Evolutionary conservation across 2,797 vertebrate species (phyloP).

Genomic region (Microcaecilia unicolor): DNA sequence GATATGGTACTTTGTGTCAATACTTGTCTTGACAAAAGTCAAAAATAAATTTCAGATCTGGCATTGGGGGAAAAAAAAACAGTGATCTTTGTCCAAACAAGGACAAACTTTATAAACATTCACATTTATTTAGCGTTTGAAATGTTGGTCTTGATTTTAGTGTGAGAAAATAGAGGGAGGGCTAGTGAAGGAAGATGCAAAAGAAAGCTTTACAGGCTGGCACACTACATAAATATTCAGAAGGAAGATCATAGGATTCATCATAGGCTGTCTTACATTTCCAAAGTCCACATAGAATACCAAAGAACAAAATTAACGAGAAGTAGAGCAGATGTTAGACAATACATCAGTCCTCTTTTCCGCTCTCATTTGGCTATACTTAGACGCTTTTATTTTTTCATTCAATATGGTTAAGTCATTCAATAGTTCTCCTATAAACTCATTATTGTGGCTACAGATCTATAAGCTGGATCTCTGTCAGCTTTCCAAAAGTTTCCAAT

Average conservation of each 20-base stretch:
- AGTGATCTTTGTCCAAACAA: slow-evolving; percentile 64
- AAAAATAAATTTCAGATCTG: slow-evolving; percentile 60
- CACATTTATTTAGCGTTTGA: slow-evolving; percentile 74
- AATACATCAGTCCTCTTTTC: slow-evolving; percentile 68
- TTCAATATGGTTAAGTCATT: slow-evolving; percentile 80
- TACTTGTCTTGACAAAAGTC: slow-evolving; percentile 55
- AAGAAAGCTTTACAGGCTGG: slow-evolving; percentile 69
- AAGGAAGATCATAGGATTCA: slow-evolving; percentile 71
- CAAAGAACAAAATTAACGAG: slow-evolving; percentile 74
- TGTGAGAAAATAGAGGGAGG: slow-evolving; percentile 62
- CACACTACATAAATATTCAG: slow-evolving; percentile 79
- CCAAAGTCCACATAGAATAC: slow-evolving; percentile 71
- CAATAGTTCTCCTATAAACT: slow-evolving; percentile 77
- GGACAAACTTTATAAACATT: slow-evolving; percentile 69
- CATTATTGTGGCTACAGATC: slow-evolving; percentile 73
- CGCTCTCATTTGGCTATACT: slow-evolving; percentile 75
- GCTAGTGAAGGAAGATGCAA: slow-evolving; percentile 55
- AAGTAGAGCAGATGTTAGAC: slow-evolving; percentile 79
- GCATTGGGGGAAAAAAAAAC: slow-evolving; percentile 61
- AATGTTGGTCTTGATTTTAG: slow-evolving; percentile 70
- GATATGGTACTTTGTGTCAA: slow-evolving; percentile 51
- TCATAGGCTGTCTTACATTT: slow-evolving; percentile 71
- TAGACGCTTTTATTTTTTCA: slow-evolving; percentile 69
- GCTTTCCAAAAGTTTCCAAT: slow-evolving; percentile 86
- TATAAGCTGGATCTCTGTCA: slow-evolving; percentile 84